Percentiles rank a stretch among this genome's conserved stretches.
Conservation (phyloP, 2,888 invertebrate genomes). For the Nomada flava region DNA sequence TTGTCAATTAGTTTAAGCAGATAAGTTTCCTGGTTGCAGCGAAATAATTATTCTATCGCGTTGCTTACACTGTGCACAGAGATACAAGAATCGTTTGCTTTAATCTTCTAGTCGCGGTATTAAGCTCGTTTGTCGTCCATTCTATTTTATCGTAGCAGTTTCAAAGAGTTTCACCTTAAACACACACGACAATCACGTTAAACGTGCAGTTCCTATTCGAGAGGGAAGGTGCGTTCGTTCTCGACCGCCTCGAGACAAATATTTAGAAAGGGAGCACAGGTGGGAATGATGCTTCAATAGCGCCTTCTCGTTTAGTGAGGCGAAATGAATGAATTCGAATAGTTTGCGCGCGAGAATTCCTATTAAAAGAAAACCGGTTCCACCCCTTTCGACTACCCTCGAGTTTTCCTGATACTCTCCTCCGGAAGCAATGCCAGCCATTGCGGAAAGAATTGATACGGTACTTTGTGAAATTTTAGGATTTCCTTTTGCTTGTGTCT, state of each 20-base stretch:
- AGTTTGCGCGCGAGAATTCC: slow-evolving; percentile 8
- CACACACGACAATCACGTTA: slow-evolving; percentile 5
- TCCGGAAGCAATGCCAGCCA: slow-evolving; percentile 20
- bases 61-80: not conserved
- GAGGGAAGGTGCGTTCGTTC: not conserved
- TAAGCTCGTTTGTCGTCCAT: not conserved
- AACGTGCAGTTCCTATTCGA: not conserved
- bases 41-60: not conserved
- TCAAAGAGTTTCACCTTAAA: not conserved
- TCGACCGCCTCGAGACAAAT: not conserved
- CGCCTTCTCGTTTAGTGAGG: slow-evolving; percentile 21
- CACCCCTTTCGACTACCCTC: slow-evolving; percentile 8
- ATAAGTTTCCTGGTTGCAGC: not conserved
- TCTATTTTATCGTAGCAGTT: not conserved
- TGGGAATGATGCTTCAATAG: slow-evolving; percentile 2
- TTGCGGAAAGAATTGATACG: not conserved
- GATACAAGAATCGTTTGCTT: slow-evolving; percentile 1
- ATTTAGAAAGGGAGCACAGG: slow-evolving; percentile 4
- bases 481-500: not conserved
- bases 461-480: slow-evolving; percentile 26
- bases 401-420: slow-evolving; percentile 39
- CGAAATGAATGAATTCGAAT: slow-evolving; percentile 50
- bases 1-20: not conserved
- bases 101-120: not conserved
- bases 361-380: slow-evolving; percentile 46